phyloP scores from a whole-genome alignment of 2,113 vertebrate genomes.

The Phylloscopus trochilus region DNA sequence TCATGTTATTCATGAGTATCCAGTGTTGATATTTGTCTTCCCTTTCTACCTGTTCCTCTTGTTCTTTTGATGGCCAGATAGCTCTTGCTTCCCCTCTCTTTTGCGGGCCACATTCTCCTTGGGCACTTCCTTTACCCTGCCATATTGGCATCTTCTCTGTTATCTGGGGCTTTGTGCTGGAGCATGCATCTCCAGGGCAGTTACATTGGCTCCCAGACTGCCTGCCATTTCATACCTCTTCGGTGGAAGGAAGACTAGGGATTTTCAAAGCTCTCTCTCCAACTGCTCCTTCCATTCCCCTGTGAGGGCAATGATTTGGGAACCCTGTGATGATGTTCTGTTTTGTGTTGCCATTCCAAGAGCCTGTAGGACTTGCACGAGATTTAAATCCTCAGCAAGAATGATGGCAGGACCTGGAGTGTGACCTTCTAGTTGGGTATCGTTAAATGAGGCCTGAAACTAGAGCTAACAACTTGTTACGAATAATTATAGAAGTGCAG shows the following conservation, averaged over 20 bases:
- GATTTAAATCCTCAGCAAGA: neutral
- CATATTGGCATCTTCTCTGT: neutral
- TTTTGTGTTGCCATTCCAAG: neutral
- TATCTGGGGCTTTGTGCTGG: neutral
- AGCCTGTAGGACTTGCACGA: neutral
- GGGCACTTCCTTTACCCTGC: neutral
- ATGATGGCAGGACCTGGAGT: neutral
- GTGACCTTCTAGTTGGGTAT: neutral
- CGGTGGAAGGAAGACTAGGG: neutral
- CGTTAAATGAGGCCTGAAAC: neutral
- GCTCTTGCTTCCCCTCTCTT: neutral
- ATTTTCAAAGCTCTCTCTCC: neutral
- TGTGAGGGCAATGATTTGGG: neutral
- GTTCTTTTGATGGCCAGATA: neutral
- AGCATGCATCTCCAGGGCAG: rapidly evolving
- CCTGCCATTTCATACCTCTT: neutral
- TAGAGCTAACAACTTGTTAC: neutral
- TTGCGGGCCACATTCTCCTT: rapidly evolving
- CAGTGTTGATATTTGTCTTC: neutral
- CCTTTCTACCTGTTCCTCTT: neutral
- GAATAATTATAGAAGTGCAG: neutral
- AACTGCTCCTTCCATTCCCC: neutral
- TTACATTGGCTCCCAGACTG: rapidly evolving
- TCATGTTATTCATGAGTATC: neutral
- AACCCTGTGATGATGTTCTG: neutral